Base-by-base conservation (phyloP, 2,888 invertebrate genomes). In the Habroteleia sp. region DNA sequence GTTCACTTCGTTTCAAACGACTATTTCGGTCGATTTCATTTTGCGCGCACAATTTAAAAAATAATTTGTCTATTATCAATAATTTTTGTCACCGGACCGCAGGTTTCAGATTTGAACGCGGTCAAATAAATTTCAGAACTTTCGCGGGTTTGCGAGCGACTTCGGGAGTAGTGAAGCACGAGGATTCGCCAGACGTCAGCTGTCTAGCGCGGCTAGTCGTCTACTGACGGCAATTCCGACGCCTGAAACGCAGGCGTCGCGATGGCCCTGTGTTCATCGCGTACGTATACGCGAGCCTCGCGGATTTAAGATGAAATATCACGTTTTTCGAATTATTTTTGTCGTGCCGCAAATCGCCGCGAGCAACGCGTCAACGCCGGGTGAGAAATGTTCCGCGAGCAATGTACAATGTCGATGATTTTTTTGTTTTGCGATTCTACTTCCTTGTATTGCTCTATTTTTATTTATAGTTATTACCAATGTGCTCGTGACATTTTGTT, bases 241-340 rank as follows among this genome's bases (percentile, higher is more conserved):
- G 25, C 33, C 39, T 16, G 62, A 41, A 44, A 72, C 72, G 72
- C 72, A 72, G 65, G 65, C 72, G 63, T 72, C 58, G 56, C 50
- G 27, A 10, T 23, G 29, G 4, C 16, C 6, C 17, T 23, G 14
- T 33, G 48, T 20, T 31, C 56, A 29, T 14, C 44, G 37, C 23
- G 29, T 33, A 54, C 33, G 17, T 23, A 8, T 14, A 11, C 54
- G 48, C 58, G 25, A 60, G 17, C 10, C 42, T 8, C 27, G 5
- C 16, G 23, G 33, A 16, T 42, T 52, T 52, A 52, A 63, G 33
- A 50, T 14, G 52, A 52, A 33, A 33, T 44, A 65, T 65, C 13
- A 27, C 42, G 7, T 17, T 42, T 41, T 52, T 2, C 8, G 6
- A 35, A 63, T 44, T 65, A 52, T 52, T 65, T 52, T 27, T 44